A percentile compares a stretch with the other conserved stretches of the same genome.
Evolutionary conservation across 2,888 invertebrate species (phyloP).

Genomic region (Stratiomys singularior): DNA sequence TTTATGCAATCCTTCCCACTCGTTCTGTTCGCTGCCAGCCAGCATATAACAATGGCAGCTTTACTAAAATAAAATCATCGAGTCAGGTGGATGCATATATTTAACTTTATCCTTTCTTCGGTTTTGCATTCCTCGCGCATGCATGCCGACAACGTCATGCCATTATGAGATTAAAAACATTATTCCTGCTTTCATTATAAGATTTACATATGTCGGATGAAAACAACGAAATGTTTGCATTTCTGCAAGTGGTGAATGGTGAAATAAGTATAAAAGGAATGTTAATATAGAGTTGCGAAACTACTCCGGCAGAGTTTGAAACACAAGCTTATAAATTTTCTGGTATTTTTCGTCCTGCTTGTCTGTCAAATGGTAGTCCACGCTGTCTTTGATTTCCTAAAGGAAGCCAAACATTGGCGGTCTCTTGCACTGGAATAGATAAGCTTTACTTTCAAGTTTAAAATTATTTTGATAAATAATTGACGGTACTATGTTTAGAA

Average conservation of each 20-base stretch:
- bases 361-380: too few relatives aligned
- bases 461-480: too few relatives aligned
- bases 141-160: constrained; percentile 14
- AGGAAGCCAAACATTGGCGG: too few relatives aligned
- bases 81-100: constrained; percentile 12
- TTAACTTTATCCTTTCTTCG: neutral
- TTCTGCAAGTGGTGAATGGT: neutral
- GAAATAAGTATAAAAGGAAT: neutral
- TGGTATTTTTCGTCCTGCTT: neutral
- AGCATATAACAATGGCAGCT: neutral
- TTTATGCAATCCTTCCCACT: neutral
- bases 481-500: too few relatives aligned
- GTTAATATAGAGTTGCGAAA: neutral
- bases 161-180: constrained; percentile 41
- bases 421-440: too few relatives aligned
- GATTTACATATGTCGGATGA: constrained; percentile 21
- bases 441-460: too few relatives aligned
- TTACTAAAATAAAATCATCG: constrained; percentile 15
- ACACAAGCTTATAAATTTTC: neutral
- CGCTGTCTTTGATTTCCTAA: too few relatives aligned
- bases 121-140: neutral
- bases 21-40: neutral
- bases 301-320: neutral
- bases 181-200: constrained; percentile 31
- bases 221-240: neutral